Evolutionary conservation across 2,113 vertebrate species (phyloP), one percentile per base, ranked within the genome.

Genomic region (Hyla sarda): DNA sequence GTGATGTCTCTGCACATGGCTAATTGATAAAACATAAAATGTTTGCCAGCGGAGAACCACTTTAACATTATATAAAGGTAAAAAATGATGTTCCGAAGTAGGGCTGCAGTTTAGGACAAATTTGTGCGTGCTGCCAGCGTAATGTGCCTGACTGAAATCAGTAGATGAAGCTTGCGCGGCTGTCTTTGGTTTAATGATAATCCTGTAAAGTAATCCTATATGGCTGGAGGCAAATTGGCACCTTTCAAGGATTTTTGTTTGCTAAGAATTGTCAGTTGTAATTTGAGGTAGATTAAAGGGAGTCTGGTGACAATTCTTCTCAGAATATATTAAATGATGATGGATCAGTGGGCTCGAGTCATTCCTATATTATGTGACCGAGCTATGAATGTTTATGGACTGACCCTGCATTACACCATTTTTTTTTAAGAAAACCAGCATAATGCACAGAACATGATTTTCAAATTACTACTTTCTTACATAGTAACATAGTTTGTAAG

Each of bases 161-260:
- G 37, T 81, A 19, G 23, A 28, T 65, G 34, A 47, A 65, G 78
- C 23, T 28, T 65, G 78, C 60, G 23, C 25, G 1, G 34, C 28
- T 32, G 23, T 47, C 56, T 30, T 41, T 30, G 11, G 54, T 62
- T 47, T 81, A 60, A 47, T 62, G 41, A 62, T 81, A 81, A 81
- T 81, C 78, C 78, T 81, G 23, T 47, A 45, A 41, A 41, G 77
- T 80, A 80, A 62, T 80, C 77, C 23, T 62, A 17, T 45, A 37
- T 58, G 67, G 60, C 81, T 71, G 0, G 10, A 71, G 81, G 65
- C 67, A 83, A 60, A 58, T 56, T 71, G 52, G 82, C 52, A 28
- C 37, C 16, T 81, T 81, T 19, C 9, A 62, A 45, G 37, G 56
- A 25, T 62, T 58, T 28, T 47, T 81, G 14, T 81, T 45, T 80